A percentile compares a stretch with the other conserved stretches of the same genome.
These are phyloP conservation scores for Myrmecobius fasciatus DNA, from an alignment of 2,113 vertebrate species.

Conservation along the genomic window DNA sequence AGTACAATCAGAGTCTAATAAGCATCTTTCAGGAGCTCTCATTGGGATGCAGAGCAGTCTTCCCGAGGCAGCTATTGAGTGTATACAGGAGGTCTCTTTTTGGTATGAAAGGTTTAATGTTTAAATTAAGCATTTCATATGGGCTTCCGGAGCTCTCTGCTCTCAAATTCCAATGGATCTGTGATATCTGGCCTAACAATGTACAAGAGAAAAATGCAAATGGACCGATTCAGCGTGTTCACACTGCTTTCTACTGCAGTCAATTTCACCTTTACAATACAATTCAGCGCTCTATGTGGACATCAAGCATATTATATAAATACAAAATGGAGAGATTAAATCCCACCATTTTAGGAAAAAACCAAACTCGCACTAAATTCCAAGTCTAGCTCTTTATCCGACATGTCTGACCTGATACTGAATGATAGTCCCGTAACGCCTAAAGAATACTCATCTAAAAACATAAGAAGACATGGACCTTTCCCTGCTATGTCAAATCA, in stretches of 20 bases:
- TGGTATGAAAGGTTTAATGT: background rate
- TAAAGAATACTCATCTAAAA: background rate
- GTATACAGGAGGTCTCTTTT: background rate
- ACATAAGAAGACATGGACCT: background rate
- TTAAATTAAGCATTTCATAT: background rate
- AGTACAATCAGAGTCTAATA: background rate
- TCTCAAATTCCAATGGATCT: background rate
- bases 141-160: background rate
- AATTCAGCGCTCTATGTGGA: background rate
- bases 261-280: background rate
- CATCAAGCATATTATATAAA: background rate
- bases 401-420: background rate
- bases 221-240: background rate
- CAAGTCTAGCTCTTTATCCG: background rate
- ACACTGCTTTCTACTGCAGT: background rate
- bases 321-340: background rate
- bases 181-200: background rate
- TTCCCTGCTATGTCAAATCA: background rate
- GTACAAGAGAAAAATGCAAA: background rate
- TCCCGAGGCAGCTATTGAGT: background rate
- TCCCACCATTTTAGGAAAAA: background rate
- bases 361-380: background rate
- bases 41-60: background rate
- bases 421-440: too few relatives aligned
- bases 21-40: background rate